Evolutionary conservation across 2,888 invertebrate species (phyloP).

Genomic region (Orthosia gracilis): DNA sequence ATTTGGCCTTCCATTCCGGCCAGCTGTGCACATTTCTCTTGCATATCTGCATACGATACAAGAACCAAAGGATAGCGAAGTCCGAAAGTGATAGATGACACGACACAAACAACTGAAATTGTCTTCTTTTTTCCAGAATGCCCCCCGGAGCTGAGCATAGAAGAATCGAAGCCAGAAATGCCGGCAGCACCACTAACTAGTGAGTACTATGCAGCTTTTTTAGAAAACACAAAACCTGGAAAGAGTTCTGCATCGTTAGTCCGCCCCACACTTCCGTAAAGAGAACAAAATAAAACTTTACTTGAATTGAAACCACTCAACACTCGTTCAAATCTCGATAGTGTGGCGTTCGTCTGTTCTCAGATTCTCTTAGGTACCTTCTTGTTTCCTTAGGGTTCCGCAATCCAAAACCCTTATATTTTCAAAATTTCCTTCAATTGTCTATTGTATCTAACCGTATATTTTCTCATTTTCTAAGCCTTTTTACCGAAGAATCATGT

Average conservation of each 20-base stretch:
- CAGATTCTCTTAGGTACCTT: neutral
- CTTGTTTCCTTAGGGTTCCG: neutral
- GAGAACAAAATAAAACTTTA: slow-evolving; percentile 38
- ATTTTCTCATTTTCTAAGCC: too few relatives aligned
- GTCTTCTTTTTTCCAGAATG: slow-evolving; percentile 78
- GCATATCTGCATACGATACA: neutral
- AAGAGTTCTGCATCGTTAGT: neutral
- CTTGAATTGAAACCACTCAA: slow-evolving; percentile 46
- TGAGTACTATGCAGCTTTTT: slow-evolving; percentile 69
- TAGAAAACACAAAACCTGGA: neutral
- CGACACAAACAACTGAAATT: neutral
- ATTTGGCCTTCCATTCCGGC: neutral
- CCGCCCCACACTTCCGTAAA: neutral
- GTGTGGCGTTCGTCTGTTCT: neutral
- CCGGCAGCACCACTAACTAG: slow-evolving; percentile 79
- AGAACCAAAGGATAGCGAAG: neutral
- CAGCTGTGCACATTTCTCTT: neutral
- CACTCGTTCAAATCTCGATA: slow-evolving; percentile 25
- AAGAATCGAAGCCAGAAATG: slow-evolving; percentile 77
- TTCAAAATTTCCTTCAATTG: too few relatives aligned
- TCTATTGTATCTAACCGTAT: too few relatives aligned
- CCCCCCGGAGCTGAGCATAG: slow-evolving; percentile 77
- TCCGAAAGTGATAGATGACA: neutral
- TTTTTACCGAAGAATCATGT: too few relatives aligned
- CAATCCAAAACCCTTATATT: neutral